Evolutionary conservation across 2,888 invertebrate species (phyloP), one percentile per base, ranked within the genome.

Genomic region (Kryphioiulus occultus): DNA sequence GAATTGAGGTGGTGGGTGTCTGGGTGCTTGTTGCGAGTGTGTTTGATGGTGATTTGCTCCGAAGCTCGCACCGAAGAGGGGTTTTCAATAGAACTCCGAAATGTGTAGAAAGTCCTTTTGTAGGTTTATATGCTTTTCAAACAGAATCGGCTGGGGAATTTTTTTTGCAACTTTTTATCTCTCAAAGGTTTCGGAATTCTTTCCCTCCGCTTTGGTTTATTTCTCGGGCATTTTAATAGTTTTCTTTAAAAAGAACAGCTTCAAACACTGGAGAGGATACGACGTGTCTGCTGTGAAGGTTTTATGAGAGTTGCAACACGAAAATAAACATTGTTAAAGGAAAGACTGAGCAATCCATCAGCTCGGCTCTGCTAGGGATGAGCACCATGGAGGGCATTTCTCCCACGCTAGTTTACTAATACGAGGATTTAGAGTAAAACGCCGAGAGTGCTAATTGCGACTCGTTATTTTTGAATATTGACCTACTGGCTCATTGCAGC

Each of bases 261-360:
- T 32, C 83, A 83, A 35, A 35, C 30, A 35, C 17, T 83, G 26
- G 22, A 83, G 30, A 35, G 30, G 30, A 83, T 83, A 83, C 35
- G 83, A 83, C 30, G 83, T 83, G 83, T 83, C 83, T 83, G 83
- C 83, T 32, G 19, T 85, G 85, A 85, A 85, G 42, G 39, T 85
- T 85, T 85, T 85, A 85, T 85, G 85, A 19, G 39, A 35, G 85
- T 42, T 44, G 85, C n/a, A 85, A 85, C 85, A 85, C 85, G n/a
- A 85, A 85, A 85, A 85, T 85, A 85, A 85, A 85, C 85, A 85
- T 85, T 85, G 85, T 85, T 85, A 22, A 85, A 19, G 26, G n/a
- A 44, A 85, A 26, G 83, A n/a, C 7, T 15, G 12, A 53, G 53
- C 53, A 53, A 53, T 7, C 53, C 53, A 53, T 53, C 53, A 53